Evolutionary conservation across 2,797 vertebrate species (phyloP).

Genomic region (Chiroxiphia lanceolata): DNA sequence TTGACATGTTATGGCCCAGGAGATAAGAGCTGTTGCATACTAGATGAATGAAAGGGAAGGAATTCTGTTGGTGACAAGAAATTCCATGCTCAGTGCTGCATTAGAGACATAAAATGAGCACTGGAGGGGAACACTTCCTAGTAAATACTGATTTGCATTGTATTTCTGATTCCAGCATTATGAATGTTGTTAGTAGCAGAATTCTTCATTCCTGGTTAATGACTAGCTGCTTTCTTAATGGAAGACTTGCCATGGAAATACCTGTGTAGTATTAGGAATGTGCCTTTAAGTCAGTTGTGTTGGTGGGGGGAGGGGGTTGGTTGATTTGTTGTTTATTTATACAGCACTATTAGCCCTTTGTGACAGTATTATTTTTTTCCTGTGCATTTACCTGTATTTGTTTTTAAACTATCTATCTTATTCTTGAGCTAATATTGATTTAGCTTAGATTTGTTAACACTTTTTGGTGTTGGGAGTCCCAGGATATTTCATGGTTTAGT

Average conservation of each 20-base stretch:
- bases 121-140: not conserved
- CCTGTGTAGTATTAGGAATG: not conserved
- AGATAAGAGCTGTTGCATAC: constrained; percentile 48
- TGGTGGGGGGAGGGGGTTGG: not conserved
- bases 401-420: not conserved
- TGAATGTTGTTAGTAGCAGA: not conserved
- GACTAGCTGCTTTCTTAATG: not conserved
- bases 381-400: not conserved
- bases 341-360: not conserved
- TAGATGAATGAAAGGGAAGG: constrained; percentile 16
- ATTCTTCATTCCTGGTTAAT: not conserved
- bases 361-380: not conserved
- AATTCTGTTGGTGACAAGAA: not conserved
- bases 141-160: not conserved
- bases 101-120: not conserved
- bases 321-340: not conserved
- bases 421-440: not conserved
- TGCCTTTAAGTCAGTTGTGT: not conserved
- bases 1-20: constrained; percentile 51
- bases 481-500: not conserved
- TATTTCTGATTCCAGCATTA: not conserved
- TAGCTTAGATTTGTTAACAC: not conserved
- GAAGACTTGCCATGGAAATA: not conserved
- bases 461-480: not conserved
- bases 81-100: not conserved